Evolutionary conservation across 2,888 invertebrate genomes (phyloP).

Genomic region (Caenorhabditis auriculariae): DNA sequence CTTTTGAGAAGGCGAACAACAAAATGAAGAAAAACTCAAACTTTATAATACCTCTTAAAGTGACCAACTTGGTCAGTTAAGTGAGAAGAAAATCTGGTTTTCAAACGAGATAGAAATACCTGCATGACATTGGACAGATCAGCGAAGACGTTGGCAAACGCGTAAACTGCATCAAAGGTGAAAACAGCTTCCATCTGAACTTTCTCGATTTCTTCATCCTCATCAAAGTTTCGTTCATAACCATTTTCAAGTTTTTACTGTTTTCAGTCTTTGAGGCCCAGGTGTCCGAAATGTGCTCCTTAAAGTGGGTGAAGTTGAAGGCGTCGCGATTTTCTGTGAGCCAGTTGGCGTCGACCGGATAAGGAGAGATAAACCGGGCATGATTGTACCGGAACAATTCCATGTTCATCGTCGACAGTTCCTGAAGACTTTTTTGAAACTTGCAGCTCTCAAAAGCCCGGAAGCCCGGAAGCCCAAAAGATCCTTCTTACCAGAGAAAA

Average conservation of each 20-base stretch:
- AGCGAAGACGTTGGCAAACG: conserved; percentile 42
- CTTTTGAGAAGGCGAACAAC: not conserved
- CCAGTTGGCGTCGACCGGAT: conserved; percentile 50
- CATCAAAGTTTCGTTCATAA: not conserved
- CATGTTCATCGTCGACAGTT: conserved; percentile 60
- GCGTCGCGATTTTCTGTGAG: conserved; percentile 32
- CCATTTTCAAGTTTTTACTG: conserved; percentile 37
- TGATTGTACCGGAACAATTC: conserved; percentile 62
- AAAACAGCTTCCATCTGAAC: conserved; percentile 47
- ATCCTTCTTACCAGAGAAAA: no score
- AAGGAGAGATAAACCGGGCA: conserved; percentile 60
- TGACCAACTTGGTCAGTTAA: not conserved
- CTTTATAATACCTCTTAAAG: no score
- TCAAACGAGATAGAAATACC: no score
- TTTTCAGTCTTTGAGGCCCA: conserved; percentile 38
- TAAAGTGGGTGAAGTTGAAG: conserved; percentile 44
- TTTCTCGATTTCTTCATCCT: not conserved
- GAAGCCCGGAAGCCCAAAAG: not conserved
- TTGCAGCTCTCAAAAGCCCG: not conserved
- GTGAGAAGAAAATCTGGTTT: not conserved
- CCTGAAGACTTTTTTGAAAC: conserved; percentile 23
- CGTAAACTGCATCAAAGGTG: conserved; percentile 48
- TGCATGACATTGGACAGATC: conserved; percentile 28
- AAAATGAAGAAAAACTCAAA: no score
- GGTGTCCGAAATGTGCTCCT: conserved; percentile 31